Base-by-base conservation (phyloP, 1,140 invertebrate genomes). In the Zeugodacus cucurbitae region DNA sequence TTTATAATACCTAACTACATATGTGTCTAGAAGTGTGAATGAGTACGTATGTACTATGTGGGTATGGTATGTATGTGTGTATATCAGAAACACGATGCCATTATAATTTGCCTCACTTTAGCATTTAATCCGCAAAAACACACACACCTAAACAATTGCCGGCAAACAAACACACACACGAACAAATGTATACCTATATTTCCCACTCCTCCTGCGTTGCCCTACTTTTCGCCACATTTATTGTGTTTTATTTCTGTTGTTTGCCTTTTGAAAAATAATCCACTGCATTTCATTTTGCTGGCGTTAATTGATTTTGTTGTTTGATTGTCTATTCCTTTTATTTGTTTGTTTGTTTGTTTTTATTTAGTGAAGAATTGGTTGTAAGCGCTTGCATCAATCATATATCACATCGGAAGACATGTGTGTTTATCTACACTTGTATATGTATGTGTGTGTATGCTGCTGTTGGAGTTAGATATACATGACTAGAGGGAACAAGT, bases 281-380 rank as follows among this genome's bases (percentile, higher is more conserved):
- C 34, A 74, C 67, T 22, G 67, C 67, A 32, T 74, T 74, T 37
- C 67, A 74, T 32, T 62, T 74, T 74, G 67, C 32, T 74, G 67
- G 67, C 67, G 67, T 74, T 74, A 74, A 74, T 74, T 74, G 67
- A 74, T 74, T 74, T 74, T 74, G 67, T 74, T 74, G 34, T 74
- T 74, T 74, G 67, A 74, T 74, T 74, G 67, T 74, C 67, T 74
- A 74, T 74, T 74, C 20, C 32, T 22, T 74, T 37, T 74, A 41
- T 74, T 74, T 74, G 34, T 74, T 74, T 74, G 29, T 67, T 11
- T 67, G 34, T 74, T 74, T 74, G 34, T 74, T 74, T 74, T 74
- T 32, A 74, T 74, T 74, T 37, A 37, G 67, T 74, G 34, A 8
- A 41, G 67, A 74, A 74, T 74, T 37, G 67, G 14, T 34, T 37